Evolutionary conservation across 1,140 invertebrate genomes (phyloP).

Genomic region (Drosophila melanica): DNA sequence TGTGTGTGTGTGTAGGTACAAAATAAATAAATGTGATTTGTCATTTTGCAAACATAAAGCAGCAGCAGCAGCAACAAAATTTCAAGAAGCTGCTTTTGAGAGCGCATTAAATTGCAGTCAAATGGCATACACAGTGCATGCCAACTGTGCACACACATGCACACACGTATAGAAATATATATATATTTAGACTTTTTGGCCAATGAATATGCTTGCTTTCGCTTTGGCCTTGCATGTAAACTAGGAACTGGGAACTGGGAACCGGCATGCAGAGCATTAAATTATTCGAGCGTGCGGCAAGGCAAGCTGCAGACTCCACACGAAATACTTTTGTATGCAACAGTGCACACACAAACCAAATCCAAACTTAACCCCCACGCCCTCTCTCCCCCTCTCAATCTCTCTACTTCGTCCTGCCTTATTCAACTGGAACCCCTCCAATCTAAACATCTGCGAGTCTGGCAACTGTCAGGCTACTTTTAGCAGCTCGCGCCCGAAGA

Average conservation of each 20-base stretch:
- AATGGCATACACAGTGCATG: constrained; percentile 78
- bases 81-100: constrained; percentile 47
- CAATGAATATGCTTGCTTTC: constrained; percentile 47
- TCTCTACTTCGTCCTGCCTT: neutral
- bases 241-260: constrained; percentile 4
- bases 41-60: constrained; percentile 78
- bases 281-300: constrained; percentile 75
- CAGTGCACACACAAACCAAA: constrained; percentile 62
- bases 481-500: constrained; percentile 37
- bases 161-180: constrained; percentile 20
- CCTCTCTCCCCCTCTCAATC: neutral
- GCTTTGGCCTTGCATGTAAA: constrained; percentile 34
- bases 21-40: constrained; percentile 83
- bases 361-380: constrained; percentile 25
- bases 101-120: constrained; percentile 81
- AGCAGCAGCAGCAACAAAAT: constrained; percentile 43
- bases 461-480: constrained; percentile 45
- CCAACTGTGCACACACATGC: constrained; percentile 57
- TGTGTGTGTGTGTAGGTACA: constrained; percentile 26
- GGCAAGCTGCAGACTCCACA: constrained; percentile 52
- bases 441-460: constrained; percentile 19
- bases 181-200: constrained; percentile 33
- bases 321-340: constrained; percentile 76
- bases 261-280: constrained; percentile 57
- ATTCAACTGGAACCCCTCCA: neutral